These are phyloP conservation scores for Heliconius charithonia DNA, from an alignment of 2,888 invertebrate species.

Conservation along the genomic window DNA sequence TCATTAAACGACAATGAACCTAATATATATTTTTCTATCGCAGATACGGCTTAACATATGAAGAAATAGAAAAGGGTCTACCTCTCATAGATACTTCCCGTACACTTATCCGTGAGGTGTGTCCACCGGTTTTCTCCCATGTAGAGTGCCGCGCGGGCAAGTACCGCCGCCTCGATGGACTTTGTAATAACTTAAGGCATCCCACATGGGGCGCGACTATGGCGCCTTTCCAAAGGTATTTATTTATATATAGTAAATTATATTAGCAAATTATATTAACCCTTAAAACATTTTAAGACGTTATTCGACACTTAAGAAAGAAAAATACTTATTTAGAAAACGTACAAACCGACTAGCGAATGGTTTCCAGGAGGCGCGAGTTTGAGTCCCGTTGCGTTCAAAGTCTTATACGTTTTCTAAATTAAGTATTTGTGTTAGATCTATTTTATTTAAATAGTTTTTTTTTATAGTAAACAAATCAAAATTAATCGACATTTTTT, in stretches of 20 bases:
- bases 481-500: no score
- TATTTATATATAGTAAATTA: not conserved
- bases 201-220: conserved; percentile 95
- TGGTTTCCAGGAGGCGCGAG: no score
- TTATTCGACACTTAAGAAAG: no score
- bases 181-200: conserved; percentile 94
- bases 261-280: not conserved
- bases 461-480: no score
- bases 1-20: not conserved
- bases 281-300: no score
- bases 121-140: conserved; percentile 93
- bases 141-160: conserved; percentile 95
- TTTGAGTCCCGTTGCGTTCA: no score
- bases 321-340: no score
- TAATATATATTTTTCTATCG: not conserved
- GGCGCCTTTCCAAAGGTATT: conserved; percentile 91
- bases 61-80: conserved; percentile 93
- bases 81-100: conserved; percentile 95
- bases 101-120: conserved; percentile 92
- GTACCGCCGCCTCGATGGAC: conserved; percentile 93
- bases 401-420: no score
- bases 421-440: no score
- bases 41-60: conserved; percentile 92
- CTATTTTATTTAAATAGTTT: no score
- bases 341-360: no score